Conservation (phyloP, 2,797 vertebrate genomes). For the Phyllotis vaccarum region DNA sequence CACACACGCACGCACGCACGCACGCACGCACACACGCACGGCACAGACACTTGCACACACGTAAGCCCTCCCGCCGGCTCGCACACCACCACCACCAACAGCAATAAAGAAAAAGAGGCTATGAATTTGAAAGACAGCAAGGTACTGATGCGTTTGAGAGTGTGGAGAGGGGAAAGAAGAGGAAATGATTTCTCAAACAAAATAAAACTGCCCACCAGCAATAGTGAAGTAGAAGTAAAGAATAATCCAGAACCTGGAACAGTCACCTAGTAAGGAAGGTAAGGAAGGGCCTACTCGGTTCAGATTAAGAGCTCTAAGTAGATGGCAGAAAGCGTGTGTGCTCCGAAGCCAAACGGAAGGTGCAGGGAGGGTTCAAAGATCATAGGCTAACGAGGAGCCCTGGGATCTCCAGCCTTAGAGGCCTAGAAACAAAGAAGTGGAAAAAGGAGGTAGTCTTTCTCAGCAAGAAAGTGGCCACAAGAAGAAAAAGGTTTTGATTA, state of each 20-base stretch:
- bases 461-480: neutral
- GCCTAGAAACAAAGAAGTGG: neutral
- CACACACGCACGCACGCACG: neutral
- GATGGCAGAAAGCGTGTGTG: neutral
- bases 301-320: neutral
- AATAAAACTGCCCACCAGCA: neutral
- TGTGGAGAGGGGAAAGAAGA: neutral
- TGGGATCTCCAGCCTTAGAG: neutral
- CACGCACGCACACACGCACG: too few relatives aligned
- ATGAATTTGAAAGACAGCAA: neutral
- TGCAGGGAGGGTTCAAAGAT: neutral
- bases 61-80: too few relatives aligned
- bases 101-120: neutral
- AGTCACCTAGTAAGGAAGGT: neutral
- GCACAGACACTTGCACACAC: too few relatives aligned
- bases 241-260: neutral
- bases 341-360: neutral
- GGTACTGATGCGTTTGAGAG: neutral
- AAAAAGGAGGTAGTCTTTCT: neutral
- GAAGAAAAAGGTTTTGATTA: neutral
- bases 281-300: neutral
- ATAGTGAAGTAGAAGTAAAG: neutral
- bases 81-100: neutral
- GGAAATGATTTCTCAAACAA: neutral
- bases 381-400: neutral